Conservation (phyloP, 2,888 invertebrate species). For the Sarcophaga carnaria region DNA sequence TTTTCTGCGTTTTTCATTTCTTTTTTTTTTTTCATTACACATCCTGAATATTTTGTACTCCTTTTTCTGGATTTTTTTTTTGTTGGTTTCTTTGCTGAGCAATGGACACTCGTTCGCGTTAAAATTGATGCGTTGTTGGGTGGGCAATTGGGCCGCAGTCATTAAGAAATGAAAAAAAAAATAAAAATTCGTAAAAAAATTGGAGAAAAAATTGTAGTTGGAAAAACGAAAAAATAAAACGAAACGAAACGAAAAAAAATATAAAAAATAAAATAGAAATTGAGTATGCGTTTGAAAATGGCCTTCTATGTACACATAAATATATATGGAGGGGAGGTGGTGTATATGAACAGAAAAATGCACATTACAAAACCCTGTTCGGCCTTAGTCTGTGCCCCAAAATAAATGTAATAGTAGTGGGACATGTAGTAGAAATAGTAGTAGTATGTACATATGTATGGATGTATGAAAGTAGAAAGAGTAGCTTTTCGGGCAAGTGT, state of each 20-base stretch:
- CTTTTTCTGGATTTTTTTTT: not conserved
- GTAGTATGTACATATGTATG: not conserved
- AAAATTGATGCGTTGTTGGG: conserved; percentile 63
- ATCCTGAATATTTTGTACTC: not conserved
- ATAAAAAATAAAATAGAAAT: conserved; percentile 7
- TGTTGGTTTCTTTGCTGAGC: conserved; percentile 26
- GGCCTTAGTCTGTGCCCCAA: too few relatives aligned
- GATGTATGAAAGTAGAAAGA: not conserved
- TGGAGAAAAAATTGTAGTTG: conserved; percentile 40
- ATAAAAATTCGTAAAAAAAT: conserved; percentile 13
- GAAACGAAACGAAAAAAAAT: too few relatives aligned
- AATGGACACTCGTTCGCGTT: conserved; percentile 54
- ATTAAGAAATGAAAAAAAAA: conserved; percentile 56
- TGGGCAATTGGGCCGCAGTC: conserved; percentile 46
- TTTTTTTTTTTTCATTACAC: conserved; percentile 16
- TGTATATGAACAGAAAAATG: conserved; percentile 19
- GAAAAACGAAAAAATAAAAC: not conserved
- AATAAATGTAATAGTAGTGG: not conserved
- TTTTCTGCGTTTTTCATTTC: too few relatives aligned
- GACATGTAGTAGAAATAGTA: not conserved
- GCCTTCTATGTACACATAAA: conserved; percentile 34
- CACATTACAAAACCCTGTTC: conserved; percentile 27
- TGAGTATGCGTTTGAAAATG: conserved; percentile 60
- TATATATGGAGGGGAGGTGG: not conserved
- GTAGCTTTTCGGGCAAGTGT: conserved; percentile 13